Conservation (phyloP, 1,140 invertebrate species). For the Zaprionus vittiger region DNA sequence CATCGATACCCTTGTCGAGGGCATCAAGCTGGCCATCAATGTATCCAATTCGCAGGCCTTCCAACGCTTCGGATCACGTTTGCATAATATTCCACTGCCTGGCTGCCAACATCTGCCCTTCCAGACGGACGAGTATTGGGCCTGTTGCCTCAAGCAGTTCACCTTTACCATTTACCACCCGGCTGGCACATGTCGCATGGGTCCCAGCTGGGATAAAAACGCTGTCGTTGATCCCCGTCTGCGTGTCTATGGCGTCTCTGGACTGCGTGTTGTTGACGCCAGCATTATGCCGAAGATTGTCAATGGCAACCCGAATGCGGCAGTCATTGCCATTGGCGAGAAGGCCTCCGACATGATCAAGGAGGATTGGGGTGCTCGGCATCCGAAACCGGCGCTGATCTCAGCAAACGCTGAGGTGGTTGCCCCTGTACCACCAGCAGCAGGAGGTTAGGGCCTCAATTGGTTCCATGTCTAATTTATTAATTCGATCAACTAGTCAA, state of each 20-base stretch:
- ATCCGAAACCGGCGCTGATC: neutral
- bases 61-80: slow-evolving; percentile 91
- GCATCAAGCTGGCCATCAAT: slow-evolving; percentile 92
- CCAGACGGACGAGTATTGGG: slow-evolving; percentile 93
- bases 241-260: slow-evolving; percentile 89
- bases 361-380: slow-evolving; percentile 87
- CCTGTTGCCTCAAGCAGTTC: slow-evolving; percentile 90
- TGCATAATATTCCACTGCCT: slow-evolving; percentile 91
- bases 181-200: slow-evolving; percentile 94
- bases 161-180: slow-evolving; percentile 95
- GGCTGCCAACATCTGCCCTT: slow-evolving; percentile 90
- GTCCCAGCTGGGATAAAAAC: slow-evolving; percentile 89
- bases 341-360: slow-evolving; percentile 93
- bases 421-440: neutral
- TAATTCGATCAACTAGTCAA: slow-evolving; percentile 74
- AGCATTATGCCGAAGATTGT: slow-evolving; percentile 92
- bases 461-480: slow-evolving; percentile 31
- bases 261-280: slow-evolving; percentile 90
- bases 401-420: neutral
- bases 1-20: slow-evolving; percentile 90
- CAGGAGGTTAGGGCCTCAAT: slow-evolving; percentile 3
- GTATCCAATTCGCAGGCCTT: slow-evolving; percentile 92
- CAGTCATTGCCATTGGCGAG: slow-evolving; percentile 89
- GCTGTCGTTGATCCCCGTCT: slow-evolving; percentile 93
- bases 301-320: slow-evolving; percentile 93